Base-by-base conservation (phyloP, 35 echinoderm and acorn worm species). In the Ophiothrix spiculata region DNA sequence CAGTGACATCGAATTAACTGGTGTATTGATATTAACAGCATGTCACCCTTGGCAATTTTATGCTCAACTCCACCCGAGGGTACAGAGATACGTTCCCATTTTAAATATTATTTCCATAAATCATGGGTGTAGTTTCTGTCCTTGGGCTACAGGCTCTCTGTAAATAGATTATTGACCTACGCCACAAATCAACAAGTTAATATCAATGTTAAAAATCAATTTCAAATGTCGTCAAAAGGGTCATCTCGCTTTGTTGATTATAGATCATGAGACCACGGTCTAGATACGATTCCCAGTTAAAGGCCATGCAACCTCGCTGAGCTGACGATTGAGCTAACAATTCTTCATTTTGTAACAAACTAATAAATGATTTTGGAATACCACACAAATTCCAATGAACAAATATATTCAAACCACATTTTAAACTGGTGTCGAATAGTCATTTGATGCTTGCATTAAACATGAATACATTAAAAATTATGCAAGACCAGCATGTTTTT, bases 251-350 rank as follows among this genome's bases (percentile, higher is more conserved):
- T 25, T 28, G 6, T n/a, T 69, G 60, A 69, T 69, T 69, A n/a
- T 69, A 69, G 60, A 69, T 69, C 29, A 69, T 69, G 60, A 69
- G 60, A 69, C 17, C 23, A n/a, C n/a, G n/a, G n/a, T n/a, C n/a
- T n/a, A n/a, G n/a, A n/a, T n/a, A n/a, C n/a, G n/a, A n/a, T n/a
- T n/a, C n/a, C n/a, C n/a, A n/a, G n/a, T n/a, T n/a, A n/a, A n/a
- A n/a, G n/a, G n/a, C n/a, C n/a, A n/a, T n/a, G n/a, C n/a, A n/a
- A n/a, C n/a, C n/a, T n/a, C n/a, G n/a, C n/a, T n/a, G n/a, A n/a
- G n/a, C n/a, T n/a, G n/a, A n/a, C n/a, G n/a, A n/a, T n/a, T n/a
- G n/a, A n/a, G n/a, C n/a, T n/a, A n/a, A n/a, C n/a, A n/a, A n/a
- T n/a, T n/a, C n/a, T n/a, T n/a, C n/a, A n/a, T n/a, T n/a, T n/a